A percentile compares a stretch with the other conserved stretches of the same genome.
These are phyloP conservation scores for Campoletis sonorensis DNA, from an alignment of 1,140 invertebrate genomes.

Conservation along the genomic window DNA sequence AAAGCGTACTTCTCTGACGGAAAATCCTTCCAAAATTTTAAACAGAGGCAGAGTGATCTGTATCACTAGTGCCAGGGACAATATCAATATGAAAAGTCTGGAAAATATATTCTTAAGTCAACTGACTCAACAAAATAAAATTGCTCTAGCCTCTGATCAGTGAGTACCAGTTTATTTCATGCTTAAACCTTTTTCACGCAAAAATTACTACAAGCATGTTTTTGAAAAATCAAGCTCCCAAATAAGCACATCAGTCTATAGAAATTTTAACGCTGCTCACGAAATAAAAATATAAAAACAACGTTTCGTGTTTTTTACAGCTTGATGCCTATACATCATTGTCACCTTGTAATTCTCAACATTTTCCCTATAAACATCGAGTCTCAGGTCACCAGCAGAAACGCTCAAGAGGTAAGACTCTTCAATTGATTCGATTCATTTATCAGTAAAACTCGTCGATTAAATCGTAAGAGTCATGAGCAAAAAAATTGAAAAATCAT, in stretches of 20 bases:
- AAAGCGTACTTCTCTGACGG: conserved; percentile 77
- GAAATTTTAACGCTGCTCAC: too few relatives aligned
- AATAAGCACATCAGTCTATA: too few relatives aligned
- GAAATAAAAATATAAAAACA: too few relatives aligned
- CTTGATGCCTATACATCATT: conserved; percentile 87
- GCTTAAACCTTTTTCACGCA: neutral
- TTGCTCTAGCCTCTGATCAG: conserved; percentile 80
- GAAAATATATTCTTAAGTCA: conserved; percentile 91
- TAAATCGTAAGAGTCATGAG: too few relatives aligned
- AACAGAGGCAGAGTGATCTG: conserved; percentile 91
- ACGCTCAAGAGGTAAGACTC: conserved; percentile 78
- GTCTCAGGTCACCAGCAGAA: conserved; percentile 84
- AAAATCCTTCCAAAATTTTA: conserved; percentile 78
- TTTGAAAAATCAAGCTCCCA: too few relatives aligned
- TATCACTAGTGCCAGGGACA: conserved; percentile 90
- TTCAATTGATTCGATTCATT: conserved; percentile 33
- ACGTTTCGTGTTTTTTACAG: conserved; percentile 74
- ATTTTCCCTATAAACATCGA: conserved; percentile 88
- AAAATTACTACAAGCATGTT: too few relatives aligned
- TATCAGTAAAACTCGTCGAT: neutral
- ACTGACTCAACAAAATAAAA: conserved; percentile 87
- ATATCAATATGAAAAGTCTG: conserved; percentile 88
- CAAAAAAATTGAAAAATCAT: too few relatives aligned
- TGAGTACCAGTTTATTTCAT: conserved; percentile 67
- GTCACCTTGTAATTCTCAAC: conserved; percentile 93